These are phyloP conservation scores for Oligia latruncula DNA, from an alignment of 2,888 invertebrate genomes.

Conservation along the genomic window DNA sequence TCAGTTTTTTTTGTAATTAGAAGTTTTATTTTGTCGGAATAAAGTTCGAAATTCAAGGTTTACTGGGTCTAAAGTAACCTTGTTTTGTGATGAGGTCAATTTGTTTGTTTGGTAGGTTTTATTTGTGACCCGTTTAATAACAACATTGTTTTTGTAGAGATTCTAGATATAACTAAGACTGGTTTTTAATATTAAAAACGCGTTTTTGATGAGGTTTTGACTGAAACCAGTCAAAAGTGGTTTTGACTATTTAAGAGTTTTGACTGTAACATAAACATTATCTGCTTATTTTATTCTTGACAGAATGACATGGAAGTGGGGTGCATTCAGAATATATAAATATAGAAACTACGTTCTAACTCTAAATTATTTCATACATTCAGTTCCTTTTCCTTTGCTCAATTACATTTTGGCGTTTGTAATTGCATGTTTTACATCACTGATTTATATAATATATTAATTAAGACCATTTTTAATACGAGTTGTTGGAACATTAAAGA, in stretches of 20 bases:
- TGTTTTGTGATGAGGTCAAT: not conserved
- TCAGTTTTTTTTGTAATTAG: not conserved
- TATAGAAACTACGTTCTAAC: conserved; percentile 9
- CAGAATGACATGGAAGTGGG: conserved; percentile 43
- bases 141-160: not conserved
- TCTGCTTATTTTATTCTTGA: conserved; percentile 55
- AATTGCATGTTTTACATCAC: conserved; percentile 6
- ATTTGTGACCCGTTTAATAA: not conserved
- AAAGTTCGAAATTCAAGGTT: not conserved
- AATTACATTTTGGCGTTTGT: conserved; percentile 29
- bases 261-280: conserved; percentile 12
- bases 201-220: not conserved
- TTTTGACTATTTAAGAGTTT: conserved; percentile 3
- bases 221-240: not conserved
- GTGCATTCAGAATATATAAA: conserved; percentile 33
- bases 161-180: not conserved
- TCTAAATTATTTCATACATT: conserved; percentile 11
- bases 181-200: not conserved
- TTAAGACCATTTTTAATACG: not conserved
- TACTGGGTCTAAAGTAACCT: not conserved
- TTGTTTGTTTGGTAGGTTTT: not conserved
- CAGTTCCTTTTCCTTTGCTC: conserved; percentile 28
- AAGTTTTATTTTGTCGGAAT: too few species aligned
- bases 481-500: conserved; percentile 13
- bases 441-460: not conserved